These are phyloP conservation scores for Drosophila guanche DNA, from an alignment of 1,140 invertebrate species.

Conservation along the genomic window DNA sequence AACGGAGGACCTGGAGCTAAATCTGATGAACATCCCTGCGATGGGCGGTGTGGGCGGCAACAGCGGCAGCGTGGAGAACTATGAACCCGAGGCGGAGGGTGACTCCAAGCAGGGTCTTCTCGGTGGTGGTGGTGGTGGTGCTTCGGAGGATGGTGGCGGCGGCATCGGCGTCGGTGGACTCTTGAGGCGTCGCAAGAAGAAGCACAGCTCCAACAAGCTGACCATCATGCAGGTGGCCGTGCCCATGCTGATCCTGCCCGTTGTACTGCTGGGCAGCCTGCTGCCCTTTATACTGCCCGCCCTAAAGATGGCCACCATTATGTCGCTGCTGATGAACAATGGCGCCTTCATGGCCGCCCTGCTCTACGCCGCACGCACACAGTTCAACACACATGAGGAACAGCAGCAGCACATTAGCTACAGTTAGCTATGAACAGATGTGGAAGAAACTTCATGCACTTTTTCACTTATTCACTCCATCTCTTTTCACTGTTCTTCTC, in stretches of 20 bases:
- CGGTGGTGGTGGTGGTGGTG: slow-evolving; percentile 26
- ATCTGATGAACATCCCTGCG: slow-evolving; percentile 57
- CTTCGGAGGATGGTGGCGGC: slow-evolving; percentile 18
- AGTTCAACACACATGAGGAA: slow-evolving; percentile 63
- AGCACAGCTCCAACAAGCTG: slow-evolving; percentile 55
- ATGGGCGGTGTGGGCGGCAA: slow-evolving; percentile 45
- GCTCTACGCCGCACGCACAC: slow-evolving; percentile 68
- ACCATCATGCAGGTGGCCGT: slow-evolving; percentile 79
- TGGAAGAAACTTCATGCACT: too few relatives aligned
- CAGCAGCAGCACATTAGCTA: slow-evolving; percentile 72
- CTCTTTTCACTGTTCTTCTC: neutral
- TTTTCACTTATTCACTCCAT: too few relatives aligned
- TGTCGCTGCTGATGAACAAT: slow-evolving; percentile 79
- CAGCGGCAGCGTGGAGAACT: slow-evolving; percentile 60
- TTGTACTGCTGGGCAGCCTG: slow-evolving; percentile 72
- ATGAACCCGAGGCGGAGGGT: slow-evolving; percentile 63
- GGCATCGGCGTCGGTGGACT: slow-evolving; percentile 32
- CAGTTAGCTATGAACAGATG: slow-evolving; percentile 32
- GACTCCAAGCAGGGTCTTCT: slow-evolving; percentile 60
- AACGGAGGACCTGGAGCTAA: slow-evolving; percentile 58
- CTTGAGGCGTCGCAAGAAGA: slow-evolving; percentile 58
- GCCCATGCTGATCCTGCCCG: slow-evolving; percentile 77
- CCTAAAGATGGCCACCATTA: slow-evolving; percentile 81
- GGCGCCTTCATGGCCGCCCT: slow-evolving; percentile 79
- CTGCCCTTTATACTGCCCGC: slow-evolving; percentile 77